Evolutionary conservation across 2,888 invertebrate species (phyloP).

Genomic region (Chymomyza amoena): DNA sequence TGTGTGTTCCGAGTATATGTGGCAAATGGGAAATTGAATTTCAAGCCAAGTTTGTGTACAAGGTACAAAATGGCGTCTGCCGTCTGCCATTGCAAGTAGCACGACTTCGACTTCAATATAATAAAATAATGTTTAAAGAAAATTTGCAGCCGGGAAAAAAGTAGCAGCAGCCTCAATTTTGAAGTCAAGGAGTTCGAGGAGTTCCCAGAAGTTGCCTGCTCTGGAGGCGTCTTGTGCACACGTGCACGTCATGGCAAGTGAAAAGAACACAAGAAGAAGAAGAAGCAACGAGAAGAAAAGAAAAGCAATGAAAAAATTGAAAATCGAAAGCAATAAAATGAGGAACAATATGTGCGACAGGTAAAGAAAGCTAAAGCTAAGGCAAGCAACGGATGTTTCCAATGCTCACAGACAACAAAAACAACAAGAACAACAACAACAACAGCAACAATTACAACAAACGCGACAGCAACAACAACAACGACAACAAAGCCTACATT

Average conservation of each 20-base stretch:
- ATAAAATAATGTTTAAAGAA: conserved; percentile 65
- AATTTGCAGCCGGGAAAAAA: conserved; percentile 4
- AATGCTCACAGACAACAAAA: conserved; percentile 21
- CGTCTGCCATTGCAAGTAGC: not conserved
- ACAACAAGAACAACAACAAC: too few species aligned
- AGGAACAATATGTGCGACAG: conserved; percentile 7
- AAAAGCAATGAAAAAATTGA: conserved; percentile 57
- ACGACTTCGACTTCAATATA: conserved; percentile 32
- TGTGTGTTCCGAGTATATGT: conserved; percentile 22
- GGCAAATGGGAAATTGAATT: conserved; percentile 71
- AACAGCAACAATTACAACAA: conserved; percentile 6
- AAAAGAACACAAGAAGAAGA: not conserved
- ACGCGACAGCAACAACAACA: too few species aligned
- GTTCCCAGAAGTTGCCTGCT: too few species aligned
- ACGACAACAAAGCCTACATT: conserved; percentile 9
- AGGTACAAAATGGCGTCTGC: too few species aligned
- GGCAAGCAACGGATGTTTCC: conserved; percentile 37
- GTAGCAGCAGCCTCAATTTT: not conserved
- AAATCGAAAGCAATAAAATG: conserved; percentile 76
- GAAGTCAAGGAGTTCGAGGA: not conserved
- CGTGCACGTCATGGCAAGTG: conserved; percentile 47
- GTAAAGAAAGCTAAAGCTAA: not conserved
- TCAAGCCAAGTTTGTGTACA: conserved; percentile 45
- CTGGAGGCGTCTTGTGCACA: conserved; percentile 37
- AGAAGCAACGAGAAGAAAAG: not conserved